Percentiles rank a stretch among this genome's conserved stretches.
Conservation (phyloP, 1,140 invertebrate species). For the Zaprionus gabonicus region DNA sequence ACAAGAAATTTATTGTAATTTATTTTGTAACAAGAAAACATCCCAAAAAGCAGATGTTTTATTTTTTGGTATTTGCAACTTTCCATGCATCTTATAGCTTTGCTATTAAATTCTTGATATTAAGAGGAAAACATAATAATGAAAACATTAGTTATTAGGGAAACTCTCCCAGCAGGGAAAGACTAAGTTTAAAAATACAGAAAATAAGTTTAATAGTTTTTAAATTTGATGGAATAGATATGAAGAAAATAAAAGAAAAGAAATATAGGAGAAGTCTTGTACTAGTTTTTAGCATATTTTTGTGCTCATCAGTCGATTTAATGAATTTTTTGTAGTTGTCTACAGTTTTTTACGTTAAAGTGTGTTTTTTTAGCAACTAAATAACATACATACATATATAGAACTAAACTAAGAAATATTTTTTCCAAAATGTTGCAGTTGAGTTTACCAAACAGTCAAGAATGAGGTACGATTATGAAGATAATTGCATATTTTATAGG, state of each 20-base stretch:
- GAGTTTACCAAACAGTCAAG: conserved; percentile 21
- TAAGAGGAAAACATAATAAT: conserved; percentile 13
- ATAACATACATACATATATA: conserved; percentile 31
- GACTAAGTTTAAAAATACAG: conserved; percentile 54
- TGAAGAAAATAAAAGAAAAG: conserved; percentile 4
- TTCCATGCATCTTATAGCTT: conserved; percentile 23
- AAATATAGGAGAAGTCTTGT: conserved; percentile 53
- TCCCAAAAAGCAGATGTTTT: conserved; percentile 25
- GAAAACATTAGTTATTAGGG: conserved; percentile 30
- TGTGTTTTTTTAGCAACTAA: conserved; percentile 64
- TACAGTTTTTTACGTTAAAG: conserved; percentile 80
- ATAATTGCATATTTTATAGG: conserved; percentile 1
- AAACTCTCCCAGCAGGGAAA: conserved; percentile 32
- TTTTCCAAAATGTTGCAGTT: conserved; percentile 50
- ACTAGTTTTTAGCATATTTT: conserved; percentile 82
- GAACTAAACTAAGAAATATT: conserved; percentile 53
- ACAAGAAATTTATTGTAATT: conserved; percentile 27
- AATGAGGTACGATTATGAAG: conserved; percentile 31
- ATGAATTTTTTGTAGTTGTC: conserved; percentile 79
- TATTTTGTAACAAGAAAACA: conserved; percentile 27
- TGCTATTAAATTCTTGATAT: conserved; percentile 20
- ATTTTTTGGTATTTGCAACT: conserved; percentile 29
- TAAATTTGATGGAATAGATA: conserved; percentile 39
- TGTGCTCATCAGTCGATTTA: conserved; percentile 82
- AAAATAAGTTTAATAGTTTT: conserved; percentile 67